Evolutionary conservation across 2,797 vertebrate species (phyloP).

Genomic region (Microhierax caerulescens): DNA sequence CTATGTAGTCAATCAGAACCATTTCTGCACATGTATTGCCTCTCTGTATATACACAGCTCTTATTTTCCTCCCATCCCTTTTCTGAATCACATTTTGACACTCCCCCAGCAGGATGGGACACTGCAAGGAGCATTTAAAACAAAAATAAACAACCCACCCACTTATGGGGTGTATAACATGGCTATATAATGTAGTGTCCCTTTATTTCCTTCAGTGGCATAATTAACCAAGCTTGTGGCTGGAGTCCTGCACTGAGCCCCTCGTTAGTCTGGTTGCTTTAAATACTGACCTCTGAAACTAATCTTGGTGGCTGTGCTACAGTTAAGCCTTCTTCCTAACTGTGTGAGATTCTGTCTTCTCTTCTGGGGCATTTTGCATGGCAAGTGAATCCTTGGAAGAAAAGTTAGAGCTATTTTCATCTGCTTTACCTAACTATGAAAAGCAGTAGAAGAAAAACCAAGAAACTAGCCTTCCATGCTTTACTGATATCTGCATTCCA

Average conservation of each 20-base stretch:
- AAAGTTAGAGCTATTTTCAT: neutral
- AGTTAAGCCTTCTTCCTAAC: neutral
- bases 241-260: neutral
- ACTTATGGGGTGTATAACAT: neutral
- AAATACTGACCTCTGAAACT: neutral
- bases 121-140: neutral
- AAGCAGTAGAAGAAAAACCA: neutral
- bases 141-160: neutral
- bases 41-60: neutral
- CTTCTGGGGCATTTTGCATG: neutral
- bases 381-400: neutral
- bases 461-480: neutral
- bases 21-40: neutral
- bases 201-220: neutral
- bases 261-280: neutral
- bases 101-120: neutral
- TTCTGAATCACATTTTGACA: neutral
- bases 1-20: neutral
- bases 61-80: neutral
- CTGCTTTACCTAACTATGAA: neutral
- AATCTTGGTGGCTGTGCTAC: neutral
- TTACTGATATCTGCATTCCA: neutral
- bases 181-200: neutral
- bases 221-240: neutral
- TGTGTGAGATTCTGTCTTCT: neutral